Evolutionary conservation across 1,140 invertebrate genomes (phyloP).

Genomic region (Drosophila pruinosa): DNA sequence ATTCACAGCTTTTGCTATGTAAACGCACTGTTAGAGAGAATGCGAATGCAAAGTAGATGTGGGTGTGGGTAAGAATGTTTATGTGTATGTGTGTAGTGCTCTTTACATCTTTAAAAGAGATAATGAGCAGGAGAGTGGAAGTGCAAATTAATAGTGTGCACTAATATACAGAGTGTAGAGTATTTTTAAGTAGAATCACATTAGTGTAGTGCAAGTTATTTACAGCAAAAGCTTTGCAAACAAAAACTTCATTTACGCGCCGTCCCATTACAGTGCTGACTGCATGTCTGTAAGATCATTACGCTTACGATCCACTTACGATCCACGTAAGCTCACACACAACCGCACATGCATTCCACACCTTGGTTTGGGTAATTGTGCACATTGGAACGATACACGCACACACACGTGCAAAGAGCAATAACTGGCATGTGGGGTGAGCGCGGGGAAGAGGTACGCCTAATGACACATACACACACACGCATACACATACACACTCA

Average conservation of each 20-base stretch:
- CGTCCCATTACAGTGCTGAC: too few relatives aligned
- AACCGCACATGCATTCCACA: not conserved
- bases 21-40: not conserved
- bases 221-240: too few relatives aligned
- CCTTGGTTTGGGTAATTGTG: conserved; percentile 54
- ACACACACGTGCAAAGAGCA: not conserved
- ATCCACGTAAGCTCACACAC: not conserved
- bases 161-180: too few relatives aligned
- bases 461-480: conserved; percentile 59
- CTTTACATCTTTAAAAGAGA: too few relatives aligned
- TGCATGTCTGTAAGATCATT: not conserved
- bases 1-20: not conserved
- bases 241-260: too few relatives aligned
- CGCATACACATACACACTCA: conserved; percentile 27
- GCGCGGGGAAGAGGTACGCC: not conserved
- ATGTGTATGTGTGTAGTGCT: not conserved
- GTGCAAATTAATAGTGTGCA: not conserved
- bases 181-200: too few relatives aligned
- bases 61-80: not conserved
- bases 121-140: not conserved
- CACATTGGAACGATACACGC: conserved; percentile 21
- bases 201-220: too few relatives aligned
- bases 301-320: not conserved
- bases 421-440: not conserved
- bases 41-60: not conserved